phyloP scores from a whole-genome alignment of 2,888 invertebrate species.

The Mythimna impura region DNA sequence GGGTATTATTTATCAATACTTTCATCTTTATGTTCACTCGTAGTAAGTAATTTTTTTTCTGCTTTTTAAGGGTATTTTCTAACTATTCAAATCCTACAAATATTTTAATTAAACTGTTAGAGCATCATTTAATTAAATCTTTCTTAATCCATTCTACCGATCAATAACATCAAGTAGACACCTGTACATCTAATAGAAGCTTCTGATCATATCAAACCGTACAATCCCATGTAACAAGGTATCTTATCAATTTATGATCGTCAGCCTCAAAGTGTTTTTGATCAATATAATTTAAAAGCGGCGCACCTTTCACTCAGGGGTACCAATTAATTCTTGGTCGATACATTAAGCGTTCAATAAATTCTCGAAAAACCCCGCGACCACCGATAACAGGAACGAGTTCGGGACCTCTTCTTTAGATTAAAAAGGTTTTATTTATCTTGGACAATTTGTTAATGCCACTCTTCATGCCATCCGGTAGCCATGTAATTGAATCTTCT shows the following conservation, averaged over 20 bases:
- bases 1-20: background rate
- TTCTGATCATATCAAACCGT: constrained; percentile 50
- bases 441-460: constrained; percentile 89
- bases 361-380: constrained; percentile 79
- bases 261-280: constrained; percentile 78
- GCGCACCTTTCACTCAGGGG: constrained; percentile 81
- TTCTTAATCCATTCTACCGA: background rate
- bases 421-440: constrained; percentile 89
- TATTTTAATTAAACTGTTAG: constrained; percentile 5
- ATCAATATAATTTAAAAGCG: constrained; percentile 83
- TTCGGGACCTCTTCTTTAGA: constrained; percentile 80
- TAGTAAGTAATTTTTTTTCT: background rate
- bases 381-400: constrained; percentile 79
- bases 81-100: background rate
- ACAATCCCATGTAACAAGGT: constrained; percentile 59
- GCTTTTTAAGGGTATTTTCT: background rate
- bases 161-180: constrained; percentile 23
- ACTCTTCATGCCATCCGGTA: constrained; percentile 87
- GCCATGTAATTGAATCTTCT: constrained; percentile 89
- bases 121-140: constrained; percentile 17
- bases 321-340: constrained; percentile 85
- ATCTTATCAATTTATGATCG: constrained; percentile 75
- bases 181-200: constrained; percentile 49
- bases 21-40: background rate
- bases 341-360: constrained; percentile 86